Conservation (phyloP, 2,888 invertebrate genomes). For the Pristionchus fissidentatus region DNA sequence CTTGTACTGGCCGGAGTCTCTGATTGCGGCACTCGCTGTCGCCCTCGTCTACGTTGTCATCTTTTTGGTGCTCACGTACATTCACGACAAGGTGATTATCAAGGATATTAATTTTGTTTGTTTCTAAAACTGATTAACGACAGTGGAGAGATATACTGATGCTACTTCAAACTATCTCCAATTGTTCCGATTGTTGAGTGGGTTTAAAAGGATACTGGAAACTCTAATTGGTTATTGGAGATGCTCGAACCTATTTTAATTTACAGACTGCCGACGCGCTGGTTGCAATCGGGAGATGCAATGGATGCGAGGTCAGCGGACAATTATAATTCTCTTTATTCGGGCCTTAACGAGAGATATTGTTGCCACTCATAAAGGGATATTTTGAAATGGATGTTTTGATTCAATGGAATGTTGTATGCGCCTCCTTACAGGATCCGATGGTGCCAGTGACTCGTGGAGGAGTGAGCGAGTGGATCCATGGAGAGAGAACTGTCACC, state of each 20-base stretch:
- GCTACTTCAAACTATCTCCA: too few species aligned
- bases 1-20: too few species aligned
- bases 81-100: not conserved
- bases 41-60: not conserved
- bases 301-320: not conserved
- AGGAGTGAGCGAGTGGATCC: not conserved
- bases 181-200: too few species aligned
- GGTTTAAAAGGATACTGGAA: too few species aligned
- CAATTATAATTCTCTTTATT: too few species aligned
- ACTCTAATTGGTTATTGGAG: too few species aligned
- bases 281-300: not conserved
- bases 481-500: not conserved
- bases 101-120: not conserved
- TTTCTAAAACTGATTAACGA: too few species aligned
- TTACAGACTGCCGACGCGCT: not conserved
- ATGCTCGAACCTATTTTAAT: not conserved
- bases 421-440: too few species aligned
- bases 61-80: not conserved
- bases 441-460: not conserved
- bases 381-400: not conserved
- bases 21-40: too few species aligned
- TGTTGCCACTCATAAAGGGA: not conserved
- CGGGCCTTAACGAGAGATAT: too few species aligned
- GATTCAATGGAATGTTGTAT: too few species aligned
- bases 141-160: too few species aligned